These are phyloP conservation scores for Leptopilina drosophilae DNA, from an alignment of 2,888 invertebrate species.

Conservation along the genomic window DNA sequence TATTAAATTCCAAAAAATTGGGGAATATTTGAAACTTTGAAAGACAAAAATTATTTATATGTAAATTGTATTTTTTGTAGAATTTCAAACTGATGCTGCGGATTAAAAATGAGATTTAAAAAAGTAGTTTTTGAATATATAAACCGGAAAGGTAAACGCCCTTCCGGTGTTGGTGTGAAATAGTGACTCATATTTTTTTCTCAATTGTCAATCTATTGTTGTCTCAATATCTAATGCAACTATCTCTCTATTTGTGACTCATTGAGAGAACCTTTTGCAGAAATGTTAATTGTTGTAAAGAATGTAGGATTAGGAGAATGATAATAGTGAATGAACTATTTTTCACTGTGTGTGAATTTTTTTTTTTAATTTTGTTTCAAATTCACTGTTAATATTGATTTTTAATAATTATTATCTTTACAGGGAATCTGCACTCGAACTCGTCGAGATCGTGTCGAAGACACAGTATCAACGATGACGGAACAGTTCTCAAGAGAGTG, in stretches of 20 bases:
- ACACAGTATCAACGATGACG: conserved; percentile 81
- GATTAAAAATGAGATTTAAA: background rate
- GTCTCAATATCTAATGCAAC: background rate
- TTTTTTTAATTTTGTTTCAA: no score
- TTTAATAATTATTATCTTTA: conserved; percentile 48
- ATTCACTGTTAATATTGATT: background rate
- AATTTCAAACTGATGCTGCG: no score
- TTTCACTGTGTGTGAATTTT: no score
- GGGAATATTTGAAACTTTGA: no score
- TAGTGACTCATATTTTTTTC: conserved; percentile 14
- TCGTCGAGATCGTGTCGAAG: conserved; percentile 60
- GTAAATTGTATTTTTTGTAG: no score
- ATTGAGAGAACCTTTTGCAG: background rate
- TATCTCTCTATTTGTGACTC: conserved; percentile 1
- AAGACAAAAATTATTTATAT: no score
- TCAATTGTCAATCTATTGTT: conserved; percentile 18
- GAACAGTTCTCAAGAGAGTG: conserved; percentile 89
- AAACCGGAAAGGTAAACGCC: background rate
- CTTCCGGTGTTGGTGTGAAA: background rate
- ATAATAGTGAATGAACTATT: no score
- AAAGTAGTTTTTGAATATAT: background rate
- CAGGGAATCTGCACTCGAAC: conserved; percentile 51
- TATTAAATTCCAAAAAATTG: no score
- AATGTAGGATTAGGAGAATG: background rate
- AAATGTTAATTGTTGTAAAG: background rate